These are phyloP conservation scores for Cnemophilus loriae DNA, from an alignment of 2,113 vertebrate species.

Conservation along the genomic window DNA sequence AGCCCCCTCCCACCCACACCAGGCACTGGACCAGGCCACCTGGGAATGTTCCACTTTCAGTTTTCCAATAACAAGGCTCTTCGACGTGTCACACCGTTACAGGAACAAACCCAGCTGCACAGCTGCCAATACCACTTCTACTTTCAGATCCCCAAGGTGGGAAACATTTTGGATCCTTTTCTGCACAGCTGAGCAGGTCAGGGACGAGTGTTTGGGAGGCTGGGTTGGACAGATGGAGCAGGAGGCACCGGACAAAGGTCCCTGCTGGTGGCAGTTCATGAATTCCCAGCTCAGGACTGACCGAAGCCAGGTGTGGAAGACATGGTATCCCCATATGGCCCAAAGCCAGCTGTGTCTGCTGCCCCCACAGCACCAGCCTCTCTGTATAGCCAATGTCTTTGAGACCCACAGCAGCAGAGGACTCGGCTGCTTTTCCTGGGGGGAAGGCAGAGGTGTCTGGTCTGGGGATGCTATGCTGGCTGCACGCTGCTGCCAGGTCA, in stretches of 20 bases:
- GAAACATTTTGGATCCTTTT: not conserved
- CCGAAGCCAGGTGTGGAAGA: not conserved
- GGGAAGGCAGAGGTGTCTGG: not conserved
- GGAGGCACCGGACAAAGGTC: too few relatives aligned
- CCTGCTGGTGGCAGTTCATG: not conserved
- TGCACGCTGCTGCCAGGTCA: not conserved
- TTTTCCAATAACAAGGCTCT: fast-evolving
- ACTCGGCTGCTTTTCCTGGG: fast-evolving
- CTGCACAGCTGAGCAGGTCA: not conserved
- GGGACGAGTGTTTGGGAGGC: fast-evolving
- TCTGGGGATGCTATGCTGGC: not conserved
- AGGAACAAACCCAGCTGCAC: not conserved
- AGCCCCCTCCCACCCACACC: not conserved
- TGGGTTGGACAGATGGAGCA: not conserved
- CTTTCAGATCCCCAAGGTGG: not conserved
- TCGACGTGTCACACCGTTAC: fast-evolving
- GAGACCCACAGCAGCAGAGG: not conserved
- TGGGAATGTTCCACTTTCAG: not conserved
- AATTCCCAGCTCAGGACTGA: not conserved
- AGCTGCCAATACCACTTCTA: not conserved
- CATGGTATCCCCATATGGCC: fast-evolving
- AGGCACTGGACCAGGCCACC: not conserved
- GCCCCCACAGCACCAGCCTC: not conserved
- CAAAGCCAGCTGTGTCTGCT: not conserved
- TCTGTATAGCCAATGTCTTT: fast-evolving